Evolutionary conservation across 2,888 invertebrate species (phyloP).

Genomic region (Empis livida): DNA sequence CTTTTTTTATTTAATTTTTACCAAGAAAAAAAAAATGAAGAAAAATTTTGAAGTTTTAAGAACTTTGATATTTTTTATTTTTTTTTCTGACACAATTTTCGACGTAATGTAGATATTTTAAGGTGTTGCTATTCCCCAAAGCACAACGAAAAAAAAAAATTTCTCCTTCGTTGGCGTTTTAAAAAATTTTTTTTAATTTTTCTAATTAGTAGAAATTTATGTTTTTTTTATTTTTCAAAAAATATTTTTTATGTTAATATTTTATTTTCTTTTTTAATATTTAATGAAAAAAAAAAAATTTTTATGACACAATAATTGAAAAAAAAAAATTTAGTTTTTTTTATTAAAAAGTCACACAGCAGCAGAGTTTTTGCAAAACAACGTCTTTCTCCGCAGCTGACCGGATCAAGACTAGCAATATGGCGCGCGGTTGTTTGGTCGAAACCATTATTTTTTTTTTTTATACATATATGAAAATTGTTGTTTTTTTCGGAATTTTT

Average conservation of each 20-base stretch:
- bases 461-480: slow-evolving; percentile 2
- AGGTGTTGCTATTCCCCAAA: background rate
- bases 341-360: slow-evolving; percentile 1
- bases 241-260: too few species aligned
- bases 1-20: too few species aligned
- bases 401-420: slow-evolving; percentile 46
- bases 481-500: too few species aligned
- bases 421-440: slow-evolving; percentile 28
- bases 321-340: too few species aligned
- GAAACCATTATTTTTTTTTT: slow-evolving; percentile 16
- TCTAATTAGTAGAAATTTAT: background rate
- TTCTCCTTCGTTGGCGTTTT: background rate
- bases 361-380: slow-evolving; percentile 8
- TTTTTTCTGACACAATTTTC: too few species aligned
- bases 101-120: too few species aligned
- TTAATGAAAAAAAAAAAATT: too few species aligned
- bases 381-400: slow-evolving; percentile 42
- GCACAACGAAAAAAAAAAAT: background rate
- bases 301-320: slow-evolving; percentile 14
- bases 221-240: slow-evolving; percentile 4
- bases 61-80: too few species aligned
- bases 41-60: too few species aligned
- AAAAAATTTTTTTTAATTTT: too few species aligned
- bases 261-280: slow-evolving; percentile 6
- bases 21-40: too few species aligned